Evolutionary conservation across 2,113 vertebrate genomes (phyloP).

Genomic region (Equus quagga): DNA sequence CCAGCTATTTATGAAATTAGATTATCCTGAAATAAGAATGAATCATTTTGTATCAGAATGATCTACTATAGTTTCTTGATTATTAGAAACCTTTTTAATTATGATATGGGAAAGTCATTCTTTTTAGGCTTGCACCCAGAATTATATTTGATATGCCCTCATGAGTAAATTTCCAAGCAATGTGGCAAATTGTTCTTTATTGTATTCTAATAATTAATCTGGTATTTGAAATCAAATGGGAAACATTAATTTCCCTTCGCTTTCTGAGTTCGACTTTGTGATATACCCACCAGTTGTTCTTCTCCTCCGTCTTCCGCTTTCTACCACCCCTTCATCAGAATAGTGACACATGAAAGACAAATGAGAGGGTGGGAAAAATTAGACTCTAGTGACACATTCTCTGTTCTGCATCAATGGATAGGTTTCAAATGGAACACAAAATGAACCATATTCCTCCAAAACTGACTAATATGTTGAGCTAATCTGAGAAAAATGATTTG

Average conservation of each 20-base stretch:
- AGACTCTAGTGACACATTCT: background rate
- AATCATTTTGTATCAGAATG: background rate
- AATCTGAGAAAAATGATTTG: conserved; percentile 69
- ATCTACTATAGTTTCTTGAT: background rate
- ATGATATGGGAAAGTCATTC: background rate
- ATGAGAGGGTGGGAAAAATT: background rate
- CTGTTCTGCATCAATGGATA: conserved; percentile 18
- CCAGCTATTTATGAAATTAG: background rate
- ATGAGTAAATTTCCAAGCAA: background rate
- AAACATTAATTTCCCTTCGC: background rate
- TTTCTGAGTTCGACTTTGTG: conserved; percentile 25
- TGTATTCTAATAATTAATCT: conserved; percentile 44
- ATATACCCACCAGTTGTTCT: background rate
- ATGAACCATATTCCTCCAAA: conserved; percentile 43
- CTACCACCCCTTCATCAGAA: background rate
- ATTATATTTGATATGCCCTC: background rate
- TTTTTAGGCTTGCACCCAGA: background rate
- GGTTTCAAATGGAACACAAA: conserved; percentile 57
- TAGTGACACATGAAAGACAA: conserved; percentile 29
- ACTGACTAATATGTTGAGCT: conserved; percentile 56
- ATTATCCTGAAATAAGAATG: background rate
- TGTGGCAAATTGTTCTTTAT: background rate
- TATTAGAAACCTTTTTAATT: background rate
- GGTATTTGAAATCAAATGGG: conserved; percentile 30
- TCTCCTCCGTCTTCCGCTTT: background rate